Percentiles rank a stretch among this genome's conserved stretches.
These are phyloP conservation scores for Chrysaora quinquecirrha DNA, from an alignment of 30 jellyfish, hydroid and myxozoan species.

Conservation along the genomic window DNA sequence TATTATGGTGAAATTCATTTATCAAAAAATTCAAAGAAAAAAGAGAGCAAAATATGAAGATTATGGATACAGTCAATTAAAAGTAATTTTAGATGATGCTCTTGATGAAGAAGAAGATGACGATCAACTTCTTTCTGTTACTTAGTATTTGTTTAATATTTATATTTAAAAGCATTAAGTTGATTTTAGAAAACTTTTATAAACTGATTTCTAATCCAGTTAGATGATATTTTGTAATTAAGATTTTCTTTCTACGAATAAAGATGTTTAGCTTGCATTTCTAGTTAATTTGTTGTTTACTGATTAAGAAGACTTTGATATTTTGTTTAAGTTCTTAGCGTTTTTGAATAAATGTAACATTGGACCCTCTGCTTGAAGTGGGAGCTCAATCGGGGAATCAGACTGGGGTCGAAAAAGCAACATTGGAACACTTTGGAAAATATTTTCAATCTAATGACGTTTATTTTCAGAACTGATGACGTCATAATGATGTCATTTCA, in stretches of 20 bases:
- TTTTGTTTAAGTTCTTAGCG: no score
- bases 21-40: conserved; percentile 38
- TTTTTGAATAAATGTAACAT: no score
- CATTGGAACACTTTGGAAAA: no score
- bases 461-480: no score
- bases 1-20: conserved; percentile 23
- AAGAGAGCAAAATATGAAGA: conserved; percentile 63
- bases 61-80: conserved; percentile 74
- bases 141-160: conserved; percentile 3
- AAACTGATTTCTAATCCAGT: not conserved
- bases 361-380: no score
- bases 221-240: no score
- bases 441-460: no score
- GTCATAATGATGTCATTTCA: no score
- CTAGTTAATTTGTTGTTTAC: not conserved
- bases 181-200: not conserved
- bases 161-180: no score
- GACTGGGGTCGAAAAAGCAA: no score
- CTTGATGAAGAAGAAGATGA: conserved; percentile 70
- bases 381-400: no score
- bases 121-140: conserved; percentile 64
- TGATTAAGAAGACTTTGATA: not conserved
- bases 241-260: not conserved
- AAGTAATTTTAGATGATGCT: conserved; percentile 42
- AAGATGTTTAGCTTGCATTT: not conserved